Conservation (phyloP, 92 coral and sea anemone species). For the Phenganax marumi region DNA sequence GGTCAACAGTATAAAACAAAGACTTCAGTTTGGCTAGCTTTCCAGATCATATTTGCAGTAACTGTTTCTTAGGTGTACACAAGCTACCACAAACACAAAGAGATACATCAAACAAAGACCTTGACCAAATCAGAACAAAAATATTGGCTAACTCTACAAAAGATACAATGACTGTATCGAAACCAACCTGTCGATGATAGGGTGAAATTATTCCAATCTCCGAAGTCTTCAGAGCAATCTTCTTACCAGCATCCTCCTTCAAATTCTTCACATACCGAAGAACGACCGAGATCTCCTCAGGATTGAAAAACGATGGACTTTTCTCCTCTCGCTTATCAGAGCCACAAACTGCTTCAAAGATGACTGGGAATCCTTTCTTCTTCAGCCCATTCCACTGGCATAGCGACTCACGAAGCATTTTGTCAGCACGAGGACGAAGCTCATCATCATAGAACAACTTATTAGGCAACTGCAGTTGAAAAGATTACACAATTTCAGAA, state of each 20-base stretch:
- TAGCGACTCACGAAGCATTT: constrained; percentile 62
- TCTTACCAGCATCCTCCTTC: constrained; percentile 63
- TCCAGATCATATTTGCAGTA: too few relatives aligned
- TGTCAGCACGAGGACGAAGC: constrained; percentile 72
- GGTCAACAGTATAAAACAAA: too few relatives aligned
- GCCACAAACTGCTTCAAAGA: constrained; percentile 74
- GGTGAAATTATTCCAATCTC: constrained; percentile 81
- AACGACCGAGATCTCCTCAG: constrained; percentile 73
- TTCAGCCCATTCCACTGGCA: constrained; percentile 73
- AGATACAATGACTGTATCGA: not conserved
- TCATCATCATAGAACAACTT: constrained; percentile 86
- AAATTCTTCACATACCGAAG: constrained; percentile 70
- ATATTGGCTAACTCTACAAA: not conserved
- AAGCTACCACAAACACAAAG: too few relatives aligned
- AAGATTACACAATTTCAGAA: not conserved
- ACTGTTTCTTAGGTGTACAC: too few relatives aligned
- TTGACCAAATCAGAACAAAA: too few relatives aligned
- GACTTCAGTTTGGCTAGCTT: too few relatives aligned
- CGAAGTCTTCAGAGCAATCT: constrained; percentile 58
- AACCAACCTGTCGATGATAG: constrained; percentile 69
- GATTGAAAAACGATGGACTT: constrained; percentile 88
- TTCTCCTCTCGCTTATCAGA: constrained; percentile 74
- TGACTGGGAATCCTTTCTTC: constrained; percentile 70
- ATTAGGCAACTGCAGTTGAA: constrained; percentile 62
- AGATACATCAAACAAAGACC: too few relatives aligned